Evolutionary conservation across 2,113 vertebrate genomes (phyloP).

Genomic region (Amblyornis subalaris): DNA sequence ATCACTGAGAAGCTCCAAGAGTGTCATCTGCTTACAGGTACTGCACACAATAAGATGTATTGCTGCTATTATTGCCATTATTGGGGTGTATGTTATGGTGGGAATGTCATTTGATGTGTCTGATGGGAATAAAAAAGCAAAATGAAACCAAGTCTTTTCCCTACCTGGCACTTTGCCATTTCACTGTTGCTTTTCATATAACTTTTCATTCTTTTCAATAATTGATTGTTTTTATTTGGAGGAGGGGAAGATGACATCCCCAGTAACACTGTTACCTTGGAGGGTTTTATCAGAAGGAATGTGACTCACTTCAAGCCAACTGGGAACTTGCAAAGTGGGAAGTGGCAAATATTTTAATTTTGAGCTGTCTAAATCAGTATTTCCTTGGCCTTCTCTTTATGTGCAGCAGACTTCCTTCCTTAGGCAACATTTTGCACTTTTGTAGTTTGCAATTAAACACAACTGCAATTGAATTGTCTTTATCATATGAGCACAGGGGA

Average conservation of each 20-base stretch:
- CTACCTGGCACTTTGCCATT: neutral
- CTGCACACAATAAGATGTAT: neutral
- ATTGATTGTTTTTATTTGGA: neutral
- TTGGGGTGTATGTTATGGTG: neutral
- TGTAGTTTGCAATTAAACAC: neutral
- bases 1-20: neutral
- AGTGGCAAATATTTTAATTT: conserved; percentile 8
- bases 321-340: neutral
- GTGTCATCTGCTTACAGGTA: neutral
- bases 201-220: neutral
- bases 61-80: conserved; percentile 12
- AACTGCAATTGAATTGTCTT: neutral
- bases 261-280: neutral
- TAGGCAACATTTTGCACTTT: neutral
- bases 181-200: neutral
- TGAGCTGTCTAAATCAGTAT: neutral
- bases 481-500: neutral
- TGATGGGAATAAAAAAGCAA: neutral
- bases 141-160: neutral
- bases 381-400: neutral
- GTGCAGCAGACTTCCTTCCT: neutral
- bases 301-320: neutral
- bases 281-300: neutral
- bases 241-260: neutral
- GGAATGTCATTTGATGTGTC: conserved; percentile 9